A percentile compares a stretch with the other conserved stretches of the same genome.
These are phyloP conservation scores for Tachycineta bicolor DNA, from an alignment of 2,113 vertebrate genomes.

Conservation along the genomic window DNA sequence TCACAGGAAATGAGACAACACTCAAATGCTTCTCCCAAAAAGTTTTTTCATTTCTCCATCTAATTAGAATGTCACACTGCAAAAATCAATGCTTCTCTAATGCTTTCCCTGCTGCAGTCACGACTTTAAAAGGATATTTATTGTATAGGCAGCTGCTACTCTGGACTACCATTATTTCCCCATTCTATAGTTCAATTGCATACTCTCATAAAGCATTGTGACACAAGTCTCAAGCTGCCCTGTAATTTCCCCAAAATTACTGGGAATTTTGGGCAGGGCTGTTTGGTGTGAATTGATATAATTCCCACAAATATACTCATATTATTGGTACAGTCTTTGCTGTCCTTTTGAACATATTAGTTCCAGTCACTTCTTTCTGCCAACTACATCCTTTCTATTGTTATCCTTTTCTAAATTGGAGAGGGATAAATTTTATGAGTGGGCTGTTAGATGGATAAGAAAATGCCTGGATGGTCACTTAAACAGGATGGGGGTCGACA, in stretches of 20 bases:
- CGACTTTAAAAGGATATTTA: neutral
- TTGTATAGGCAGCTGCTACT: neutral
- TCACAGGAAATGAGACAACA: neutral
- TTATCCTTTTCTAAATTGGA: neutral
- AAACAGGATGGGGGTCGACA: neutral
- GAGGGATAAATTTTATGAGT: neutral
- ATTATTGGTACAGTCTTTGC: neutral
- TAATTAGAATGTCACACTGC: neutral
- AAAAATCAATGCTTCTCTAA: conserved; percentile 4
- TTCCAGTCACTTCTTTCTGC: neutral
- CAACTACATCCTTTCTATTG: neutral
- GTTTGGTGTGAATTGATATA: neutral
- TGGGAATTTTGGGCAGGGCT: neutral
- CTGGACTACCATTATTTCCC: neutral
- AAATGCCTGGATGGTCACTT: neutral
- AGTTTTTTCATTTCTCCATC: neutral
- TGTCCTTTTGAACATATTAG: neutral
- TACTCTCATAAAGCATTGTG: neutral
- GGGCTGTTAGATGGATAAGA: neutral
- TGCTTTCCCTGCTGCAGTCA: neutral
- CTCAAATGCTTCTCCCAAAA: neutral
- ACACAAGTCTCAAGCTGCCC: neutral
- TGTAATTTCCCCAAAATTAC: conserved; percentile 31
- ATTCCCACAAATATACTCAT: neutral
- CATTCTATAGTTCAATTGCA: neutral